Conservation (phyloP, 2,888 invertebrate genomes). For the Conops quadrifasciatus region DNA sequence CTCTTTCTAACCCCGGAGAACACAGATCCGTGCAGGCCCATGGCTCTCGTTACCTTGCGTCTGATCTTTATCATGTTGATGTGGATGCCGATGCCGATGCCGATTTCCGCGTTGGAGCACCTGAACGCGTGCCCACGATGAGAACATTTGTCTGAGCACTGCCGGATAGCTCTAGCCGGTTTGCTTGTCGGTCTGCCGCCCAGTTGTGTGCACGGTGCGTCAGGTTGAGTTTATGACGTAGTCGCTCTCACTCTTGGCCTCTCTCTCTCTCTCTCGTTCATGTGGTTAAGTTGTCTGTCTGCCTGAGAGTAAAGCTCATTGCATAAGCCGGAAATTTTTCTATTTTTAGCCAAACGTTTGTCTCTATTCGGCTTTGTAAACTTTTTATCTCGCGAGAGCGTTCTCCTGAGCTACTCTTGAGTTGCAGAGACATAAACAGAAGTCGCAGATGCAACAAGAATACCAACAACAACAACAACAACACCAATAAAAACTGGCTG, state of each 20-base stretch:
- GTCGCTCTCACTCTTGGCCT: background rate
- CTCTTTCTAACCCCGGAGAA: background rate
- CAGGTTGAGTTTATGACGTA: background rate
- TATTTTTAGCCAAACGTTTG: background rate
- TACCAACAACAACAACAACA: constrained; percentile 28
- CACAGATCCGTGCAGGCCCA: background rate
- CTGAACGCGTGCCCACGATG: constrained; percentile 1
- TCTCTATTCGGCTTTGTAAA: background rate
- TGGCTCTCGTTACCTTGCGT: constrained; percentile 18
- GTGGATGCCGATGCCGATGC: constrained; percentile 21
- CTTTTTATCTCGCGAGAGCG: constrained; percentile 6
- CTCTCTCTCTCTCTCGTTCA: background rate
- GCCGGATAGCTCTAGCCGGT: background rate
- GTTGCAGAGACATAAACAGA: constrained; percentile 28
- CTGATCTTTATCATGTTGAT: constrained; percentile 29
- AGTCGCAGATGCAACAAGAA: constrained; percentile 22
- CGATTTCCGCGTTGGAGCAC: constrained; percentile 32
- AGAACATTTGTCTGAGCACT: background rate
- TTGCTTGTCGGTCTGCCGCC: background rate
- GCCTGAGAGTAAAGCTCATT: background rate
- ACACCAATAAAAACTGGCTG: constrained; percentile 26
- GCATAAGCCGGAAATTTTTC: constrained; percentile 10
- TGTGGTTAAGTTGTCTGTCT: background rate
- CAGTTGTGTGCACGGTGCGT: background rate
- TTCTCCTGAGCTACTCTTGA: constrained; percentile 10